Evolutionary conservation across 2,797 vertebrate species (phyloP).

Genomic region (Microctenopoma stevenorrisi): DNA sequence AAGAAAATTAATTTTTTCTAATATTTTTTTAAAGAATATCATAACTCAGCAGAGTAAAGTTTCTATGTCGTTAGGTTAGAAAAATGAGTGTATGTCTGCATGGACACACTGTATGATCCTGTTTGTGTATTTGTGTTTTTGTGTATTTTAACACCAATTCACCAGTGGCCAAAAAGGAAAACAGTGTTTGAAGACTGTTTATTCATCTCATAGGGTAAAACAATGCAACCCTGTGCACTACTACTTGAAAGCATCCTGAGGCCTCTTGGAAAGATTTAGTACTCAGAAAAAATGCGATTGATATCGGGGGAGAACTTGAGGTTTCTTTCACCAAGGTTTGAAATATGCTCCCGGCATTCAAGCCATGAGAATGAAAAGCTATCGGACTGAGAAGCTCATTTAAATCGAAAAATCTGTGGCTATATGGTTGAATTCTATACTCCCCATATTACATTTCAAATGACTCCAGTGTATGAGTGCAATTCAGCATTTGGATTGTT

Average conservation of each 20-base stretch:
- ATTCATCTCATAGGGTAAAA: conserved; percentile 72
- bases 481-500: conserved; percentile 71
- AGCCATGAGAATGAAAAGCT: conserved; percentile 65
- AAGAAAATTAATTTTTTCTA: neutral
- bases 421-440: conserved; percentile 72
- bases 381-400: conserved; percentile 56
- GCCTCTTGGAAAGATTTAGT: conserved; percentile 72
- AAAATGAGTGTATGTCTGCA: neutral
- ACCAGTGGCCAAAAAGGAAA: conserved; percentile 55
- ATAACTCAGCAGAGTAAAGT: neutral
- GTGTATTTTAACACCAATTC: conserved; percentile 55
- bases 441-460: conserved; percentile 67
- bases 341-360: conserved; percentile 62
- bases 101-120: conserved; percentile 1
- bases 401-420: conserved; percentile 66
- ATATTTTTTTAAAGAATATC: neutral
- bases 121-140: conserved; percentile 17
- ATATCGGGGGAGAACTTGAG: conserved; percentile 66
- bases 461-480: conserved; percentile 66
- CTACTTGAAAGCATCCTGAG: conserved; percentile 69
- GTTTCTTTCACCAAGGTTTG: conserved; percentile 64
- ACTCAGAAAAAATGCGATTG: conserved; percentile 66
- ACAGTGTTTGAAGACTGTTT: conserved; percentile 66
- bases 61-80: neutral
- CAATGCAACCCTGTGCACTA: conserved; percentile 75